Evolutionary conservation across 2,797 vertebrate genomes (phyloP).

Genomic region (Triplophysa bombifrons): DNA sequence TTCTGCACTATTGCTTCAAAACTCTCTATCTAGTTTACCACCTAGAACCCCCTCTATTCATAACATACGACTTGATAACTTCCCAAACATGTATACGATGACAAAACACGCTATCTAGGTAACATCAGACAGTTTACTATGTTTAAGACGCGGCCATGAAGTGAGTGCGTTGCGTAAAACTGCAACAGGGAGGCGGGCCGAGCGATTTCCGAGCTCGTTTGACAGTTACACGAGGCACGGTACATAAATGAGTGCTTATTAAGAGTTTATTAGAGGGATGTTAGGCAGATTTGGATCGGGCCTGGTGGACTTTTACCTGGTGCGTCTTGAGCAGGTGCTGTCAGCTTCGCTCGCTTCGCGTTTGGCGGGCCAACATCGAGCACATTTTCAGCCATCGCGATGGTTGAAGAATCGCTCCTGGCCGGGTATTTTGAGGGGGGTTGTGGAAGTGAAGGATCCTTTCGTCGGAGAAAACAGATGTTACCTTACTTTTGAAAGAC

Average conservation of each 20-base stretch:
- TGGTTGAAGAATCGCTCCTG: slow-evolving; percentile 44
- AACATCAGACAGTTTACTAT: neutral
- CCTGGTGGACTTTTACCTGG: slow-evolving; percentile 85
- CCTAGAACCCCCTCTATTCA: neutral
- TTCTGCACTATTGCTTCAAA: neutral
- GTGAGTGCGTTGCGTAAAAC: neutral
- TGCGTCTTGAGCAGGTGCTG: slow-evolving; percentile 92
- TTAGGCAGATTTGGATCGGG: slow-evolving; percentile 9
- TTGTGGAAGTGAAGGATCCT: slow-evolving; percentile 39
- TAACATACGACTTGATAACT: neutral
- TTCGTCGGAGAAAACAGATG: slow-evolving; percentile 45
- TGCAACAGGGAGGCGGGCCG: neutral
- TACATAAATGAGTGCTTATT: neutral
- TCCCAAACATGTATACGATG: neutral
- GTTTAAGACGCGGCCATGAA: neutral
- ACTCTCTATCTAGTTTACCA: neutral
- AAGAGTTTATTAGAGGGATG: neutral
- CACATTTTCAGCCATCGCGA: slow-evolving; percentile 93
- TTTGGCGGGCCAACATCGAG: slow-evolving; percentile 94
- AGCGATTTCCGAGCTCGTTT: too few species aligned
- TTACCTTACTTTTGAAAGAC: slow-evolving; percentile 62
- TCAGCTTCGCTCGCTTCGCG: slow-evolving; percentile 94
- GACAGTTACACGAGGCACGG: neutral
- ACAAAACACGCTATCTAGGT: neutral
- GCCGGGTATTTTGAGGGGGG: slow-evolving; percentile 52